Percentiles rank a stretch among this genome's conserved stretches.
These are phyloP conservation scores for Daubentonia madagascariensis DNA, from an alignment of 2,113 vertebrate genomes.

Conservation along the genomic window DNA sequence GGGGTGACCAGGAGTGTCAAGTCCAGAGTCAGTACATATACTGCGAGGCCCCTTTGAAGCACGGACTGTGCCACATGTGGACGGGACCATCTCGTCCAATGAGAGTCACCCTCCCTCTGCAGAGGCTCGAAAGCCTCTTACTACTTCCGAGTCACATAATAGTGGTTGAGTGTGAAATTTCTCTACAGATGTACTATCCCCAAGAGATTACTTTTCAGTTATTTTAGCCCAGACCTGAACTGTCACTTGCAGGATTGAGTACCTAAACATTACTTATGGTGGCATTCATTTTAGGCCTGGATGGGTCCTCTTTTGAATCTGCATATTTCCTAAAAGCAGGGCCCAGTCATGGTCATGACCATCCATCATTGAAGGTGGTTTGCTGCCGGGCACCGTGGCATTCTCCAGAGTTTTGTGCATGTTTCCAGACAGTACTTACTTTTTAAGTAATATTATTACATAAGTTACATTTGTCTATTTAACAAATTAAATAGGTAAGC, in stretches of 20 bases:
- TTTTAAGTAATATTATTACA: background rate
- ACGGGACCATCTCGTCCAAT: background rate
- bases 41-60: fast-evolving
- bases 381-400: background rate
- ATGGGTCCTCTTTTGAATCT: background rate
- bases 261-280: fast-evolving
- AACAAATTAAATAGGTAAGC: background rate
- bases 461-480: background rate
- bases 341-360: background rate
- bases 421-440: background rate
- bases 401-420: background rate
- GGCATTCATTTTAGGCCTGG: background rate
- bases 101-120: background rate
- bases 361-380: fast-evolving
- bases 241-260: background rate
- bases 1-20: background rate
- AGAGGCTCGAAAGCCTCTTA: background rate
- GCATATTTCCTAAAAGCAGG: no score
- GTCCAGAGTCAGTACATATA: background rate
- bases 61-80: fast-evolving
- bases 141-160: background rate
- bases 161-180: background rate
- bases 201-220: background rate
- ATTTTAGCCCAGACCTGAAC: background rate
- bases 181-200: background rate